Evolutionary conservation across 2,797 vertebrate genomes (phyloP).

Genomic region (Onychomys torridus): DNA sequence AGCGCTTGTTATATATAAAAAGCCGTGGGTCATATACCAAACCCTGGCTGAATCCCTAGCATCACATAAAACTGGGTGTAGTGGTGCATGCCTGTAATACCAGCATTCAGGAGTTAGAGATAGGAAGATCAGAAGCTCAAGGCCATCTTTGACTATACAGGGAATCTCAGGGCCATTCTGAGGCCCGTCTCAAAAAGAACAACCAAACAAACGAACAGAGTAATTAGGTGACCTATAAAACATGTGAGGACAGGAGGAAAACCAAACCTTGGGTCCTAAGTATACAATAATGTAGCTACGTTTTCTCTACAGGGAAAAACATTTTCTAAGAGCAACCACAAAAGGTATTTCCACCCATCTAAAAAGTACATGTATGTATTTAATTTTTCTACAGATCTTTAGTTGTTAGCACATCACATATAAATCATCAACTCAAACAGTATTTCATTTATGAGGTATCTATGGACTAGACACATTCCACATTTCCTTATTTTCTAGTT

Average conservation of each 20-base stretch:
- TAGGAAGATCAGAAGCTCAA: background rate
- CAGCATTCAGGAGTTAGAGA: background rate
- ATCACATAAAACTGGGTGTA: too few relatives aligned
- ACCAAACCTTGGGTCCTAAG: background rate
- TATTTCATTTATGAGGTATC: background rate
- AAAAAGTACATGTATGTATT: background rate
- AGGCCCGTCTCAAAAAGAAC: background rate
- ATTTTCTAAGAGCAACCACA: background rate
- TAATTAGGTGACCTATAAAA: background rate
- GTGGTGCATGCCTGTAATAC: background rate
- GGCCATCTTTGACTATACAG: background rate
- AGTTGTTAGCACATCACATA: background rate
- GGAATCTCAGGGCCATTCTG: background rate
- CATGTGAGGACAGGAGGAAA: background rate
- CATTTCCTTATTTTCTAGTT: conserved; percentile 29
- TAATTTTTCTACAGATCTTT: background rate
- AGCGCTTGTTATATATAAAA: too few relatives aligned
- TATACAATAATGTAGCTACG: background rate
- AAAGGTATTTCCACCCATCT: background rate
- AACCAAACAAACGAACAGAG: background rate
- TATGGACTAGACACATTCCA: background rate
- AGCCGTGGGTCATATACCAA: background rate
- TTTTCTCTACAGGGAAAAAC: background rate
- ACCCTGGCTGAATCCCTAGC: background rate
- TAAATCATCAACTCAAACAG: conserved; percentile 7